phyloP scores from a whole-genome alignment of 2,797 vertebrate species.

The Orientallactaga sibirica region DNA sequence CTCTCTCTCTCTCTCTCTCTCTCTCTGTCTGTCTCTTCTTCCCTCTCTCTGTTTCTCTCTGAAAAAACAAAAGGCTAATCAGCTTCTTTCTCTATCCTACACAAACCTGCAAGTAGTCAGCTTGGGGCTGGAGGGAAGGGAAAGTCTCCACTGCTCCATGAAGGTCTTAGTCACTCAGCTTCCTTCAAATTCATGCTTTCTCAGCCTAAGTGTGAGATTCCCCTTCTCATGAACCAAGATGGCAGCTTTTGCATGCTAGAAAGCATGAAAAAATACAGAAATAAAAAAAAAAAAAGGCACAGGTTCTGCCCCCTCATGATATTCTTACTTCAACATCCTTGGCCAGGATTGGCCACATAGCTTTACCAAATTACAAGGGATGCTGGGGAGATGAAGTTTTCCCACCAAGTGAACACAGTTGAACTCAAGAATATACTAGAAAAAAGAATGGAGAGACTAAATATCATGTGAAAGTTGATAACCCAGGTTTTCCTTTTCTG shows the following conservation, averaged over 20 bases:
- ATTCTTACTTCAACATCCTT: neutral
- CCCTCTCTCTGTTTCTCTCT: too few relatives aligned
- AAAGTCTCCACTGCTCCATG: neutral
- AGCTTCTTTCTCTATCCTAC: neutral
- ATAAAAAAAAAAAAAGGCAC: neutral
- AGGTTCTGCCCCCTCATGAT: accelerated
- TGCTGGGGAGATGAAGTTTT: neutral
- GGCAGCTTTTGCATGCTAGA: neutral
- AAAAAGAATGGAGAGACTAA: neutral
- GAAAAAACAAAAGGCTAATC: neutral
- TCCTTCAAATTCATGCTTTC: neutral
- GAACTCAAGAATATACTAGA: neutral
- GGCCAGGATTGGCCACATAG: neutral
- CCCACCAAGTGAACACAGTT: neutral
- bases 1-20: too few relatives aligned
- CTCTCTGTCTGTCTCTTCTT: too few relatives aligned
- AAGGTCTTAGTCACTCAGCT: neutral
- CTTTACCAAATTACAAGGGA: neutral
- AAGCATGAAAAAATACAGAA: neutral
- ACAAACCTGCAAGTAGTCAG: neutral
- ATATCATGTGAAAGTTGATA: neutral
- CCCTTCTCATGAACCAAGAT: neutral
- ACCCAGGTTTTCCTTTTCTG: neutral
- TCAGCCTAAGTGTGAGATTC: neutral
- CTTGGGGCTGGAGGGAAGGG: neutral